Base-by-base conservation (phyloP, 2,113 vertebrate genomes). In the Scophthalmus maximus region DNA sequence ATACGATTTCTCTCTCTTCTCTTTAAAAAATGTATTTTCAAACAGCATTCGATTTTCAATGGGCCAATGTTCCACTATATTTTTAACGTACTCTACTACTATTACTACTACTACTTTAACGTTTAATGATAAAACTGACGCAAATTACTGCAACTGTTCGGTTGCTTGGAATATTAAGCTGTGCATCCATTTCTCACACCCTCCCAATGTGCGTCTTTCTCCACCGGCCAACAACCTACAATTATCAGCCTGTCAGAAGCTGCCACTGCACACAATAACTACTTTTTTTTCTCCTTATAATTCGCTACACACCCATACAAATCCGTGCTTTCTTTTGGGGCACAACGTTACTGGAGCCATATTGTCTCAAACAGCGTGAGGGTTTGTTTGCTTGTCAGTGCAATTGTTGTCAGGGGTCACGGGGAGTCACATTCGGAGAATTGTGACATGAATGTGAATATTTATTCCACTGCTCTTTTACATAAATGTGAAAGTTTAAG, bases 201-300 rank as follows among this genome's bases (percentile, higher is more conserved):
- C 74, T 34, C n/a, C n/a, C n/a, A n/a, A n/a, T n/a, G n/a, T n/a
- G n/a, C 56, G 30, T 75, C 60, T 82, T 47, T 82, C 62, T 67
- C 38, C 36, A 23, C 25, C 20, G 64, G 65, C 67, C 76, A 79
- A 52, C 81, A 87, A 56, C 68, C 77, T 56, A 50, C 76, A 83
- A 80, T 82, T 79, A 87, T 32, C 56, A 58, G 30, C 38, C 56
- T 73, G 77, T 85, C 82, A 84, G 47, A 42, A 75, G 40, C 63
- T 65, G 72, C 61, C 60, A 47, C 50, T 51, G 27, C 34, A 53
- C 55, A 83, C 61, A 83, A 81, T 68, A 30, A 8, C 10, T 38
- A 29, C 38, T 65, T 30, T 56, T 58, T 60, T 59, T 40, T 32
- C 1, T 2, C 9, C 36, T 38, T 26, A 44, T 73, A 65, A 77